These are phyloP conservation scores for Thrips palmi DNA, from an alignment of 1,140 invertebrate species.

Conservation along the genomic window DNA sequence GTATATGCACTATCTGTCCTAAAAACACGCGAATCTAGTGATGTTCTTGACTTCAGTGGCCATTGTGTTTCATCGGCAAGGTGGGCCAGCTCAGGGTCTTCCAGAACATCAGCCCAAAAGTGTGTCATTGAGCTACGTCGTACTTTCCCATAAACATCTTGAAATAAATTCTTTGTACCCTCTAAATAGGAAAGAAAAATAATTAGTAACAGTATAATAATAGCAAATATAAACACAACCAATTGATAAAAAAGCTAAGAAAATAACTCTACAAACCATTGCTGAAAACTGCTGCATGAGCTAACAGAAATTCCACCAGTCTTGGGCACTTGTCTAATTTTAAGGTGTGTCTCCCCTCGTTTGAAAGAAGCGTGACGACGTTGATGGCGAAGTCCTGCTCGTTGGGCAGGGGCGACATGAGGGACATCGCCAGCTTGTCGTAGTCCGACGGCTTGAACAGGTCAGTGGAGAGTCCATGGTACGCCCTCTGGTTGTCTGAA, in stretches of 20 bases:
- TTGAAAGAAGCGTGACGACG: slow-evolving; percentile 85
- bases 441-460: slow-evolving; percentile 65
- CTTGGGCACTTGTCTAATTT: slow-evolving; percentile 66
- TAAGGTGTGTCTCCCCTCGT: slow-evolving; percentile 76
- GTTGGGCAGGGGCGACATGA: slow-evolving; percentile 88
- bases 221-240: not conserved
- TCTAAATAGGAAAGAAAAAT: slow-evolving; percentile 24
- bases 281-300: slow-evolving; percentile 83
- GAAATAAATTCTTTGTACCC: slow-evolving; percentile 50
- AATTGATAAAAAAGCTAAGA: not conserved
- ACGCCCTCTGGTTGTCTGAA: slow-evolving; percentile 42
- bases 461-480: slow-evolving; percentile 45
- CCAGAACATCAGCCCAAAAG: slow-evolving; percentile 53
- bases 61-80: slow-evolving; percentile 41
- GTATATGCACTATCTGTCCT: too few species aligned
- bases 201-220: slow-evolving; percentile 9
- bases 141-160: slow-evolving; percentile 48
- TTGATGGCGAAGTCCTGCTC: slow-evolving; percentile 98
- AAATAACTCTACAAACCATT: slow-evolving; percentile 32
- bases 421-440: slow-evolving; percentile 69
- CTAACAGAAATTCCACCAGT: slow-evolving; percentile 72
- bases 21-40: too few species aligned
- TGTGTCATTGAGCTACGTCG: slow-evolving; percentile 50
- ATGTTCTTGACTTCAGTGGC: too few species aligned
- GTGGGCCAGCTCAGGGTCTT: slow-evolving; percentile 40